Percentiles rank a stretch among this genome's conserved stretches.
Evolutionary conservation across 2,888 invertebrate genomes (phyloP).

Genomic region (Lasioglossum morio): DNA sequence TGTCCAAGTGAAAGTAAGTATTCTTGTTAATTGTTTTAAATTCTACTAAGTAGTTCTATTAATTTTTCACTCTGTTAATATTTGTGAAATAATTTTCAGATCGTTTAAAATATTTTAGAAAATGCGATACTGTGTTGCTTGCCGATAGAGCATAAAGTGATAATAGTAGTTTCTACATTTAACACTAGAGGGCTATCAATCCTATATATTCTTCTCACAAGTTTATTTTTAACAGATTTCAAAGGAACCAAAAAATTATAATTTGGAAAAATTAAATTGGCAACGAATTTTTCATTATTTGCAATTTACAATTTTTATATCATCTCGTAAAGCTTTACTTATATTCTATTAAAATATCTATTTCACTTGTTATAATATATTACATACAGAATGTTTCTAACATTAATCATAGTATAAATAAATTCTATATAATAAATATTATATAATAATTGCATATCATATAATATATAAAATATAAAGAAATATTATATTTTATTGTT

Average conservation of each 20-base stretch:
- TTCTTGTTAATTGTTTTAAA: not conserved
- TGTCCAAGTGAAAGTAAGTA: not conserved
- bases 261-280: not conserved
- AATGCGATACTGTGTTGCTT: not conserved
- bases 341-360: too few species aligned
- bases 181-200: not conserved
- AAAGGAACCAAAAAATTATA: not conserved
- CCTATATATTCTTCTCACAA: not conserved
- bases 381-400: not conserved
- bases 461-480: too few species aligned
- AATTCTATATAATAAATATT: too few species aligned
- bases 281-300: not conserved
- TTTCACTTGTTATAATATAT: not conserved
- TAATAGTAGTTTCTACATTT: not conserved
- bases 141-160: slow-evolving; percentile 3
- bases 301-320: not conserved
- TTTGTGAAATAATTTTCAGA: not conserved
- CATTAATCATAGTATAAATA: not conserved
- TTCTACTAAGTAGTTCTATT: not conserved
- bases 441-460: too few species aligned
- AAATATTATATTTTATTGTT: too few species aligned
- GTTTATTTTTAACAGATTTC: too few species aligned
- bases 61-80: not conserved
- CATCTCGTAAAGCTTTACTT: not conserved
- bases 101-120: not conserved